These are phyloP conservation scores for Mesoclemmys tuberculata DNA, from an alignment of 2,113 vertebrate genomes.

Conservation along the genomic window DNA sequence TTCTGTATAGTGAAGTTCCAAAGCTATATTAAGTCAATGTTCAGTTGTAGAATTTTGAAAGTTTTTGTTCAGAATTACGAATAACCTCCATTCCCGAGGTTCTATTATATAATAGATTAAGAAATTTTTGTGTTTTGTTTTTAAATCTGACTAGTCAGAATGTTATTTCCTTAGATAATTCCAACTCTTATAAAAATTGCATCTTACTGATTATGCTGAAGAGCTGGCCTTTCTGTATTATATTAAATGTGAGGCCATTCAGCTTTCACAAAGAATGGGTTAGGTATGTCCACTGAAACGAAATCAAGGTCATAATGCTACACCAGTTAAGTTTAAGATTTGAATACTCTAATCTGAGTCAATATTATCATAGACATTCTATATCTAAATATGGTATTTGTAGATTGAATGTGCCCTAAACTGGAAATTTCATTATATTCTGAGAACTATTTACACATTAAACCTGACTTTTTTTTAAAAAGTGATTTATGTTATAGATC, in stretches of 20 bases:
- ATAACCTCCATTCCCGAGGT: no score
- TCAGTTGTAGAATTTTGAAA: no score
- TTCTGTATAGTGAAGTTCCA: no score
- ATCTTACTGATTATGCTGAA: background rate
- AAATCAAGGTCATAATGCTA: background rate
- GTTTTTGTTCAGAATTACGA: no score
- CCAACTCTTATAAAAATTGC: background rate
- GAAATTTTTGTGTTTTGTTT: background rate
- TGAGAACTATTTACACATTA: rapidly evolving
- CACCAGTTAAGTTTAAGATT: background rate
- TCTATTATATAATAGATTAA: background rate
- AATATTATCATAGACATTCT: background rate
- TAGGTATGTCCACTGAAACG: background rate
- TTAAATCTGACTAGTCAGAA: background rate
- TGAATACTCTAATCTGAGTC: background rate
- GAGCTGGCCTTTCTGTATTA: background rate
- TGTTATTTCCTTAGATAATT: background rate
- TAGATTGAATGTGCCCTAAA: background rate
- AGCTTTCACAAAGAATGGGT: background rate
- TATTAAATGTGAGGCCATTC: background rate
- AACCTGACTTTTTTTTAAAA: background rate
- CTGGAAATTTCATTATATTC: background rate
- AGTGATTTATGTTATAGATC: background rate
- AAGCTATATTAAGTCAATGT: no score
- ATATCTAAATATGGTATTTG: background rate